Base-by-base conservation (phyloP, 2,888 invertebrate species). In the Cataglyphis rosenhaueri region DNA sequence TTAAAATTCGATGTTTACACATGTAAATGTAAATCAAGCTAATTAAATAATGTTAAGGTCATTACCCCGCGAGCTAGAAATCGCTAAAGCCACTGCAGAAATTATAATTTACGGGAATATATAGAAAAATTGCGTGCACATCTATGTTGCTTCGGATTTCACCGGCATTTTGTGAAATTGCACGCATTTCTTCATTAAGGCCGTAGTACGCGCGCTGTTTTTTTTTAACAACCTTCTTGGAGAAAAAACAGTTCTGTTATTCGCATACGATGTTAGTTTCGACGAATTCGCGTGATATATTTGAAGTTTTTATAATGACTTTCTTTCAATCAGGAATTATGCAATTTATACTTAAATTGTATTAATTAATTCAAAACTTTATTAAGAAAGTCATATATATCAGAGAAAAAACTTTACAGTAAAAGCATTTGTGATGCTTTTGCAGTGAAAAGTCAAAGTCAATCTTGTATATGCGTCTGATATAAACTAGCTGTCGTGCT, bases 21-120 rank as follows among this genome's bases (percentile, higher is more conserved):
- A 25, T 15, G 15, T 61, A 41, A 4, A 12, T 3, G 15, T 35
- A 73, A 79, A 73, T 73, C n/a, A 32, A 15, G 15, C 38, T 55
- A 38, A 15, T 55, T 41, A 41, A n/a, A 35, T 71, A 12, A 79
- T 44, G 44, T 32, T 73, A 79, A 59, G 73, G 78, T 79, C 78
- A 41, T 78, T 78, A 59, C 59, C 73, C 73, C 0, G 78, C 18
- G 38, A 44, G 57, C n/a, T 66, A 78, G 87, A 86, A 87, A 87
- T 84, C 81, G 81, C 29, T 55, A 86, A 87, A 88, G 87, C 87
- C 87, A 15, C 0, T 88, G 87, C 84, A 88, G 89, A 87, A 89
- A 89, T 87, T 87, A 88, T 91, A 88, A 89, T 85, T 85, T 86
- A 64, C 62, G 76, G 62, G 78, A 48, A n/a, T 65, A 71, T 35